phyloP scores from a whole-genome alignment of 2,113 vertebrate genomes.

The Pithys albifrons region DNA sequence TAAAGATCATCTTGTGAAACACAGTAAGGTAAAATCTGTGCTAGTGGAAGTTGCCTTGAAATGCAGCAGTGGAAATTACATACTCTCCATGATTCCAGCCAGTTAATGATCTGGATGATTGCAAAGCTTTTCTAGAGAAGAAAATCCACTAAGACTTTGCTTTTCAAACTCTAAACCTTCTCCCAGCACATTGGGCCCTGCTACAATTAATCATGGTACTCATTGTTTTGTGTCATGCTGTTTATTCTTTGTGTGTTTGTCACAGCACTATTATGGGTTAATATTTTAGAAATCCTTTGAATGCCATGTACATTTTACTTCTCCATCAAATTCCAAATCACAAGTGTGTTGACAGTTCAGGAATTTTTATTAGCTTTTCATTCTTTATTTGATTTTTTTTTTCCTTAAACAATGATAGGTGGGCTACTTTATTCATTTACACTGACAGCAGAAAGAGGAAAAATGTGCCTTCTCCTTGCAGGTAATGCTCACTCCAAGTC shows the following conservation, averaged over 20 bases:
- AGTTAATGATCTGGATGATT: neutral
- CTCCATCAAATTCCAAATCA: neutral
- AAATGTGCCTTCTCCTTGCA: neutral
- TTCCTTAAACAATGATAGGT: neutral
- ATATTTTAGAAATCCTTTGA: neutral
- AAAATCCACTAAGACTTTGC: neutral
- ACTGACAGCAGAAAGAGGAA: neutral
- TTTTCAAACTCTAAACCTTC: neutral
- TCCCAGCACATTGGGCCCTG: neutral
- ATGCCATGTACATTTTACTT: neutral
- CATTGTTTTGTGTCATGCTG: neutral
- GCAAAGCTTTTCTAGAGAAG: neutral
- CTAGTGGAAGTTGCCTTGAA: neutral
- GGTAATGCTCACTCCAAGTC: neutral
- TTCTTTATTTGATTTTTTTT: neutral
- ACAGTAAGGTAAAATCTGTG: neutral
- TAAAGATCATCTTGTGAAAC: neutral
- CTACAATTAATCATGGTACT: neutral
- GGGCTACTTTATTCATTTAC: neutral
- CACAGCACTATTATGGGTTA: neutral
- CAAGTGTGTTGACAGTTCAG: neutral
- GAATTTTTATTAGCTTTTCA: neutral
- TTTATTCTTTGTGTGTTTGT: neutral
- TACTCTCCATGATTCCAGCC: neutral
- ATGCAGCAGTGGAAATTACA: neutral